Evolutionary conservation across 2,113 vertebrate species (phyloP).

Genomic region (Centrocercus urophasianus): DNA sequence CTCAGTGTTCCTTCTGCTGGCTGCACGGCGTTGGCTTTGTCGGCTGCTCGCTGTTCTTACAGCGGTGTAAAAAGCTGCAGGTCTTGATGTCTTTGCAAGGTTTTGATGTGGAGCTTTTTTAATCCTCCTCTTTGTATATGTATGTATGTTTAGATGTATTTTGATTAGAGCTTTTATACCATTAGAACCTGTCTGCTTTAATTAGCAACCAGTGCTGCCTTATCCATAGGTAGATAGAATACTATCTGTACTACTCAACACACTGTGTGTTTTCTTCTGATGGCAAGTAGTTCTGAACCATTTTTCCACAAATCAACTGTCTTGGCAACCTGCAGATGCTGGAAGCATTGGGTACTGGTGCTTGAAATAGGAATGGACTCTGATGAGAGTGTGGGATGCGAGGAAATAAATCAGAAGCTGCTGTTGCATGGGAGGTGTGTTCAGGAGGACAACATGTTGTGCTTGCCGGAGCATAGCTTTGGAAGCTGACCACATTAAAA

Average conservation of each 20-base stretch:
- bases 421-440: slow-evolving; percentile 37
- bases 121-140: background rate
- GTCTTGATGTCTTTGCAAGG: background rate
- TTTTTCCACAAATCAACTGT: slow-evolving; percentile 36
- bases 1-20: fast-evolving
- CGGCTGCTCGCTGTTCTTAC: background rate
- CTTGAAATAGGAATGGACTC: slow-evolving; percentile 64
- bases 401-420: slow-evolving; percentile 52
- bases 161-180: background rate
- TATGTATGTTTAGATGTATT: background rate
- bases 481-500: slow-evolving; percentile 26
- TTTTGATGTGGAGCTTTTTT: background rate
- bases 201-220: background rate
- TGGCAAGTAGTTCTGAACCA: background rate
- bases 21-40: background rate
- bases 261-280: background rate
- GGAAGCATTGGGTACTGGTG: slow-evolving; percentile 44
- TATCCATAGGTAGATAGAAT: background rate
- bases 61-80: background rate
- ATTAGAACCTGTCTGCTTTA: slow-evolving; percentile 31
- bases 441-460: background rate
- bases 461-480: background rate
- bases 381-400: background rate
- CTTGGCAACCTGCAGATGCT: slow-evolving; percentile 67
- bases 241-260: background rate